Evolutionary conservation across 2,888 invertebrate species (phyloP), one percentile per base, ranked within the genome.

Genomic region (Aspidiotus destructor): DNA sequence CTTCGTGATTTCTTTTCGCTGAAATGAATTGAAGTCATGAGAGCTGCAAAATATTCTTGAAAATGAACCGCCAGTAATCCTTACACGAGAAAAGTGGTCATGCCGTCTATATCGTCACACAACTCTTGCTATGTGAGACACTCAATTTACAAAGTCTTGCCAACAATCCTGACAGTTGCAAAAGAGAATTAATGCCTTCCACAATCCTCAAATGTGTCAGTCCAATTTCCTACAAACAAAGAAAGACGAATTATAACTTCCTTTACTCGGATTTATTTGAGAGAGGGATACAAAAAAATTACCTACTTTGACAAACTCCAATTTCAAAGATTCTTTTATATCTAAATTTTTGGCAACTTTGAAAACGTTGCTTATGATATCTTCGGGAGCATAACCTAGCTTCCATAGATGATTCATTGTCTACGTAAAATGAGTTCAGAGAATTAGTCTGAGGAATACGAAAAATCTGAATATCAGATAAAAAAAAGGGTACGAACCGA

Each of bases 361-460:
- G 80, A 97, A 97, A 71, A 97, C 85, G 78, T 94, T 98, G 72
- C 88, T 86, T 74, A 99, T 90, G 58, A 99, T 91, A 81, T 99
- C 99, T 78, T 99, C 96, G 0, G 95, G 85, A 0, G 97, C 94
- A 78, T 98, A 99, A 0, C 99, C 99, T 72, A 96, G 81, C 75
- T 86, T 86, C 88, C 93, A 94, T 68, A 99, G 81, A 77, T 94
- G 89, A 2, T 88, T 85, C 76, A 98, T 84, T 62, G 92, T 84
- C 84, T 88, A 75, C 48, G 76, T 75, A 72, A 71, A 69, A 71
- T 69, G 71, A 55, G 71, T 70, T 60, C 17, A 68, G 63, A 69
- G 17, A 68, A 70, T 62, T 54, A 53, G 62, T 62, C 58, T 40
- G 69, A 57, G 16, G 15, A 16, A 52, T n/a, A 58, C 16, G n/a